Evolutionary conservation across 2,888 invertebrate genomes (phyloP), one percentile per base, ranked within the genome.

Genomic region (Dilophus febrilis): DNA sequence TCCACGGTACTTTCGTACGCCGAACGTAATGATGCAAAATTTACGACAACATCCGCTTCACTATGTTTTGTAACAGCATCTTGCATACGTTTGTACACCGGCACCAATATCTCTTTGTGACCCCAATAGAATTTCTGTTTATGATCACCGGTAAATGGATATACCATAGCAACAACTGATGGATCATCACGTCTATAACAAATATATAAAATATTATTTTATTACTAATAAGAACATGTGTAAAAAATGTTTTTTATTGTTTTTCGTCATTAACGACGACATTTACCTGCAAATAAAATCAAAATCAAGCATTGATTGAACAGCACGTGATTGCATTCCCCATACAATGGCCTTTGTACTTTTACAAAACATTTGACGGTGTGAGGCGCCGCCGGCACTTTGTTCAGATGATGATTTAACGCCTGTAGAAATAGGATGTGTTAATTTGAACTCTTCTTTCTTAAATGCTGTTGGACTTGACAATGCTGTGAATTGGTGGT

Each of bases 91-190:
- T 94, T 94, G 67, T 97, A 99, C 6, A 95, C 88, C 1, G 81
- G 84, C 53, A 92, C 78, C 19, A 92, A 72, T 36, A 94, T 82
- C 59, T 97, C 97, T 58, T 95, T 92, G 64, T 98, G 97, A 1
- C 98, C 98, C 81, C 95, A 98, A 62, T 99, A 99, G 67, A 90
- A 98, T 63, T 98, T 99, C 65, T 95, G 95, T 58, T 94, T 95
- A 64, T 98, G 97, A 62, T 98, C 95, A 0, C 94, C 94, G 12
- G 85, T 92, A 65, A 98, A 94, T 0, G 98, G 98, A 64, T 98
- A 98, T 28, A 97, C 91, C 58, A 97, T 85, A 26, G 95, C 95
- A 1, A 90, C 92, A 2, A 98, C 87, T 1, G 85, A 86, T 1
- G 95, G 95, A 53, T 85, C 83, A 38, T 51, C 97, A 70, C 18